Conservation (phyloP, 2,113 vertebrate species). For the Microcebus murinus region DNA sequence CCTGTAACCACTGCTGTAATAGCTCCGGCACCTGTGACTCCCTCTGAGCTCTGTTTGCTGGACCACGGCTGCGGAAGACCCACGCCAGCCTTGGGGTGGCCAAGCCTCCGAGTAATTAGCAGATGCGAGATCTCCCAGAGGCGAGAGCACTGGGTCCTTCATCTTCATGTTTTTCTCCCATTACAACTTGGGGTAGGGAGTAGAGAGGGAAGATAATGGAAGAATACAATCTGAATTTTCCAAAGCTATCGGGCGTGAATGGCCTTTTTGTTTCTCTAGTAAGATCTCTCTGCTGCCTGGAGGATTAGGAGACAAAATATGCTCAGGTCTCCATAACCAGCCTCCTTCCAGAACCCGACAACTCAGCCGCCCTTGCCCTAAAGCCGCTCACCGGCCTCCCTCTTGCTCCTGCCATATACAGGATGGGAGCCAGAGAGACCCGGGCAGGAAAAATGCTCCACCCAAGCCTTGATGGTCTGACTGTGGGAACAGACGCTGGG, state of each 20-base stretch:
- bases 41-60: neutral
- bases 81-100: no score
- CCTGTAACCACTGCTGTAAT: neutral
- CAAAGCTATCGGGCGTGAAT: slow-evolving; percentile 39
- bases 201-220: neutral
- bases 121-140: neutral
- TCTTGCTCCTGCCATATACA: neutral
- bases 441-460: neutral
- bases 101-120: neutral
- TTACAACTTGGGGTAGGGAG: neutral
- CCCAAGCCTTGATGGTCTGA: fast-evolving
- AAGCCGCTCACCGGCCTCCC: neutral
- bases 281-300: slow-evolving; percentile 34
- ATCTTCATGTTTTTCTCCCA: neutral
- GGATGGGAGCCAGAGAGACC: fast-evolving
- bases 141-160: fast-evolving
- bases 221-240: slow-evolving; percentile 5
- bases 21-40: neutral
- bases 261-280: slow-evolving; percentile 16
- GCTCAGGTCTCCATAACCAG: neutral
- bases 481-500: fast-evolving
- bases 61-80: fast-evolving
- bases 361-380: fast-evolving
- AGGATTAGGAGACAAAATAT: neutral
- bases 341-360: neutral